A percentile compares a stretch with the other conserved stretches of the same genome.
Conservation (phyloP, 2,888 invertebrate genomes). For the Cremastobaeus sp. region DNA sequence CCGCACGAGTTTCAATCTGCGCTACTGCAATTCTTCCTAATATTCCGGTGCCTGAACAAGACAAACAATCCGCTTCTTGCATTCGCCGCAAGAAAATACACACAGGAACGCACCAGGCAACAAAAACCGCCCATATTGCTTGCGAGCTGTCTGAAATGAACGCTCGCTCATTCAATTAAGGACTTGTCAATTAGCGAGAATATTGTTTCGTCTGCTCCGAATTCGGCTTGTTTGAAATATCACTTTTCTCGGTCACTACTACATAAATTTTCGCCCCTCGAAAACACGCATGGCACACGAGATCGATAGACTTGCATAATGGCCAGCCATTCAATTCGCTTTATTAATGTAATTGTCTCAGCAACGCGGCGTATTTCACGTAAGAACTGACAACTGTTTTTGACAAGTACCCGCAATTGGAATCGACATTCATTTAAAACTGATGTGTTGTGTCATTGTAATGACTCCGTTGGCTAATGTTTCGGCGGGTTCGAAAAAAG, state of each 20-base stretch:
- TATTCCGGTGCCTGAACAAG: too few species aligned
- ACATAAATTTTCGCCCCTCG: conserved; percentile 13
- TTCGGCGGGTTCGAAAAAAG: too few species aligned
- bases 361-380: background rate
- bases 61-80: too few species aligned
- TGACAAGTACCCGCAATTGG: too few species aligned
- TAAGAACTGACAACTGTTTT: background rate
- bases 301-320: conserved; percentile 19
- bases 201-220: background rate
- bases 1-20: too few species aligned
- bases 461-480: too few species aligned
- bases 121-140: background rate
- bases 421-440: too few species aligned
- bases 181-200: conserved; percentile 20
- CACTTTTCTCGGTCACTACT: conserved; percentile 28
- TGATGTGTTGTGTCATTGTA: too few species aligned
- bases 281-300: conserved; percentile 3
- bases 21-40: too few species aligned
- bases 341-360: conserved; percentile 17
- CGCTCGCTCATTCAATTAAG: conserved; percentile 19
- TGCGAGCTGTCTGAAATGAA: too few species aligned
- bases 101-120: background rate
- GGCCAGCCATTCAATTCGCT: conserved; percentile 9
- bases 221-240: conserved; percentile 24
- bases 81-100: background rate